Evolutionary conservation across 2,797 vertebrate genomes (phyloP).

Genomic region (Dallia pectoralis): DNA sequence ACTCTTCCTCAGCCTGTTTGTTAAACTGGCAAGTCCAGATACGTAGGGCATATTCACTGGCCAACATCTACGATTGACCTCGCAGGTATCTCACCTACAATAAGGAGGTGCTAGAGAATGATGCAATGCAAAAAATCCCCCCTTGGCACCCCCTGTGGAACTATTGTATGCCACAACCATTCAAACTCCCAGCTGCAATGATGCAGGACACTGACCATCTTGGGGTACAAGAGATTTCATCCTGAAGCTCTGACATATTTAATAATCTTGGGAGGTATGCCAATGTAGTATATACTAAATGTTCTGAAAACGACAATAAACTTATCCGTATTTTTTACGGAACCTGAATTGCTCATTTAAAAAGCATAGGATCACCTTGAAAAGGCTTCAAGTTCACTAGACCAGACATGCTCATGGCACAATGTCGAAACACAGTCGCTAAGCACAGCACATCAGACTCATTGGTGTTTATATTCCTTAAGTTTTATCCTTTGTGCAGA

Average conservation of each 20-base stretch:
- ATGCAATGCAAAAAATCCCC: too few relatives aligned
- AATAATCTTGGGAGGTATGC: background rate
- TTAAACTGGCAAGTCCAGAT: too few relatives aligned
- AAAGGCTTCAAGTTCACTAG: background rate
- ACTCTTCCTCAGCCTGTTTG: too few relatives aligned
- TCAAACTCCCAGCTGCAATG: too few relatives aligned
- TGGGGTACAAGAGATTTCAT: background rate
- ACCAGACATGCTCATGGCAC: background rate
- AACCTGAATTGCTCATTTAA: background rate
- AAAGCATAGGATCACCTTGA: background rate
- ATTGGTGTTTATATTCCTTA: slow-evolving; percentile 27
- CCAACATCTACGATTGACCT: too few relatives aligned
- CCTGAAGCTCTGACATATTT: background rate
- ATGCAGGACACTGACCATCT: too few relatives aligned
- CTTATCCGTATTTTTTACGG: background rate
- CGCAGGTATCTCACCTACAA: too few relatives aligned
- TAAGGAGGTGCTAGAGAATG: too few relatives aligned
- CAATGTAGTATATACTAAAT: background rate
- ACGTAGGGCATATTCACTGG: too few relatives aligned
- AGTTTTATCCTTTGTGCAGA: background rate
- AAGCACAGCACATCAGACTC: background rate
- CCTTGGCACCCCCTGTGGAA: too few relatives aligned
- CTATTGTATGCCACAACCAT: too few relatives aligned
- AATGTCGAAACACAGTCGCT: background rate
- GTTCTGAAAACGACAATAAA: background rate